Conservation (phyloP, 1,140 invertebrate genomes). For the Ylistrum balloti region DNA sequence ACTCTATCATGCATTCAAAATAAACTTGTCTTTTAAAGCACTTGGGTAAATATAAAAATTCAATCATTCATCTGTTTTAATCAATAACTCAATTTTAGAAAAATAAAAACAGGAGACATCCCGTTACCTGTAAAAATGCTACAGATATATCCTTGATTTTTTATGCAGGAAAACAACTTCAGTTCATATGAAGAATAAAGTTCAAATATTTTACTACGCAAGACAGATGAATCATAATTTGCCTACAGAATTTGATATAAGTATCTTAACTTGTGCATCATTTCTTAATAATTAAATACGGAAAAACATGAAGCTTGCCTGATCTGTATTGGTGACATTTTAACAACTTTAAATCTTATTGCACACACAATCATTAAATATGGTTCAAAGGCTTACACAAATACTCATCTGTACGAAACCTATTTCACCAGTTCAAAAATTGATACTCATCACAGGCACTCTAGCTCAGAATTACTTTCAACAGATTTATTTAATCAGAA, state of each 20-base stretch:
- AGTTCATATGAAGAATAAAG: neutral
- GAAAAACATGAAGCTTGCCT: neutral
- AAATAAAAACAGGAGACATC: neutral
- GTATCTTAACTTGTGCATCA: neutral
- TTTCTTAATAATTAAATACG: neutral
- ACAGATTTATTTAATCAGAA: conserved; percentile 17
- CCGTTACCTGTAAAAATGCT: neutral
- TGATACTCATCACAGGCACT: neutral
- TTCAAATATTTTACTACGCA: neutral
- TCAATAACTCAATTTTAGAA: neutral
- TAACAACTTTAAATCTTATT: neutral
- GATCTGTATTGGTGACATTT: neutral
- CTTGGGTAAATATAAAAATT: neutral
- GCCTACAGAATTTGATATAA: neutral
- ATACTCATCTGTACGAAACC: neutral
- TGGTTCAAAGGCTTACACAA: neutral
- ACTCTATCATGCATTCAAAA: neutral
- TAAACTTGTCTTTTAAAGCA: neutral
- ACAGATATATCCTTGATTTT: neutral
- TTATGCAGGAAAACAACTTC: neutral
- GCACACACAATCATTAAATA: neutral
- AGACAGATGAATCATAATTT: neutral
- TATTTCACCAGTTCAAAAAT: neutral
- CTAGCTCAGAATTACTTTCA: neutral
- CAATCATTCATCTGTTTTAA: no score